Percentiles rank a stretch among this genome's conserved stretches.
phyloP scores from a whole-genome alignment of 2,797 vertebrate genomes.

The Falco biarmicus region DNA sequence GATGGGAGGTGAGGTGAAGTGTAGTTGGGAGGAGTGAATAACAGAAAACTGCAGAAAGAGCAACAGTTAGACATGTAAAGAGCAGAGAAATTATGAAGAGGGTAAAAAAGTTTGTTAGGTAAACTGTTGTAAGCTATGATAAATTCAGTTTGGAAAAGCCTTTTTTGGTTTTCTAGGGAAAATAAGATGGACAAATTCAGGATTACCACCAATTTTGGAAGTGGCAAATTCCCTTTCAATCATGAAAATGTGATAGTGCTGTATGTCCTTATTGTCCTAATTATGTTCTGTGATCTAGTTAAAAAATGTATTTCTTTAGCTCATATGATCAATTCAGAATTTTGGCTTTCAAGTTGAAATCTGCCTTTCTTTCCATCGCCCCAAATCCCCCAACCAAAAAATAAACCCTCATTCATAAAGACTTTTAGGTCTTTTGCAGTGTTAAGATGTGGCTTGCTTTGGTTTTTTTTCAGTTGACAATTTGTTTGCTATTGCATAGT shows the following conservation, averaged over 20 bases:
- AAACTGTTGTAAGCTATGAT: neutral
- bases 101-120: neutral
- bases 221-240: neutral
- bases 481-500: neutral
- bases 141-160: neutral
- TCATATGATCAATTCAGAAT: neutral
- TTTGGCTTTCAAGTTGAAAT: neutral
- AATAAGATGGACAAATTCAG: neutral
- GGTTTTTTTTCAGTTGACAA: neutral
- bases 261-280: neutral
- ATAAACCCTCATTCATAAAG: neutral
- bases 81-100: neutral
- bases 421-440: neutral
- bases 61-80: neutral
- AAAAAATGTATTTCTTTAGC: neutral
- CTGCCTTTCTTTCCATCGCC: neutral
- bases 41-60: neutral
- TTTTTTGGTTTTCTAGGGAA: neutral
- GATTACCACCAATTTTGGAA: neutral
- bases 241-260: neutral
- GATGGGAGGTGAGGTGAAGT: neutral
- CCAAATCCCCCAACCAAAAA: neutral
- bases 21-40: neutral
- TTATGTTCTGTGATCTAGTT: neutral
- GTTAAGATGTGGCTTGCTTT: neutral